A percentile compares a stretch with the other conserved stretches of the same genome.
These are phyloP conservation scores for Hypocryptadius cinnamomeus DNA, from an alignment of 2,113 vertebrate genomes.

Conservation along the genomic window DNA sequence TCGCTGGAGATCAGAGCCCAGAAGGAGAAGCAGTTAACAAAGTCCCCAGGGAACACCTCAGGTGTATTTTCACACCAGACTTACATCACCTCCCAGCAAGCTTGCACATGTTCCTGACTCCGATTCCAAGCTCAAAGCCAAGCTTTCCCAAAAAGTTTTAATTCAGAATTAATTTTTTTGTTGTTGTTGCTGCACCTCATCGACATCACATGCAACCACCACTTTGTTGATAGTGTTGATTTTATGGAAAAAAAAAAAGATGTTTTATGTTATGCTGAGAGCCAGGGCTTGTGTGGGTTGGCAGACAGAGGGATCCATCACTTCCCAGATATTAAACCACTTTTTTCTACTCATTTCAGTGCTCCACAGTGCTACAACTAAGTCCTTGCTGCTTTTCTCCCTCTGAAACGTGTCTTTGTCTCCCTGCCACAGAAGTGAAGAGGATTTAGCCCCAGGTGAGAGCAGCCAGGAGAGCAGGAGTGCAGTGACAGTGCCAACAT, in stretches of 20 bases:
- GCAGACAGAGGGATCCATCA: background rate
- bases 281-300: background rate
- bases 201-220: rapidly evolving
- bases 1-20: background rate
- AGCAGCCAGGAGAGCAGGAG: background rate
- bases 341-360: background rate
- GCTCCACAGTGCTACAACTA: background rate
- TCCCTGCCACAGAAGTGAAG: background rate
- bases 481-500: background rate
- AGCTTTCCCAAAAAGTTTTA: background rate
- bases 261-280: background rate
- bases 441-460: background rate
- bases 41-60: background rate
- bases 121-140: background rate
- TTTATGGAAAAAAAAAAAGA: background rate
- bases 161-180: background rate
- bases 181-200: background rate
- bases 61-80: background rate
- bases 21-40: background rate
- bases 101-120: rapidly evolving
- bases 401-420: background rate
- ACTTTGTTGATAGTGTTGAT: background rate
- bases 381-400: background rate
- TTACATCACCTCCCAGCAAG: background rate
- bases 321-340: background rate